phyloP scores from a whole-genome alignment of 2,888 invertebrate genomes.

The Matsumyia berberina region DNA sequence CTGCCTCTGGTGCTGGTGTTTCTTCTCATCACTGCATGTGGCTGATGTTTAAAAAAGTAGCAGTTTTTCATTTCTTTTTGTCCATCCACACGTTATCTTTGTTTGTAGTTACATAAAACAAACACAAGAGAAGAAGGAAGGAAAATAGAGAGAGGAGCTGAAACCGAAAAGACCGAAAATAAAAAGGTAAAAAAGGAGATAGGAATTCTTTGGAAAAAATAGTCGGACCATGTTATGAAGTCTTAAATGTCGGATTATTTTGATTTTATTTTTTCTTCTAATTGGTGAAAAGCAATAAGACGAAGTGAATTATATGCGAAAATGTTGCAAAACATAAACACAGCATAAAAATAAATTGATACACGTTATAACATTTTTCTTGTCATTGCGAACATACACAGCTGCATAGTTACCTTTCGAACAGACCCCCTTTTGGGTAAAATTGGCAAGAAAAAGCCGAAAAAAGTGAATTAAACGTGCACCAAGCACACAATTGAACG shows the following conservation, averaged over 20 bases:
- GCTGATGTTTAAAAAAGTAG: too few species aligned
- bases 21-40: neutral
- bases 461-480: conserved; percentile 9
- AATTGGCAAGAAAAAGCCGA: neutral
- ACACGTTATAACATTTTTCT: too few species aligned
- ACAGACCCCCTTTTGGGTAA: too few species aligned
- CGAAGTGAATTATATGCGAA: too few species aligned
- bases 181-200: neutral
- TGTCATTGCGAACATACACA: too few species aligned
- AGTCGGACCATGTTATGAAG: neutral
- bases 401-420: too few species aligned
- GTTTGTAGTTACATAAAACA: conserved; percentile 53
- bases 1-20: conserved; percentile 29
- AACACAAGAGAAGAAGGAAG: neutral
- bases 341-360: too few species aligned
- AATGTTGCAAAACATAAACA: too few species aligned
- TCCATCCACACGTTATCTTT: conserved; percentile 33
- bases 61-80: neutral
- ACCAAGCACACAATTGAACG: neutral
- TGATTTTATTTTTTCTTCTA: too few species aligned
- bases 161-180: neutral
- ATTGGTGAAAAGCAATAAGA: too few species aligned
- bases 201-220: too few species aligned
- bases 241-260: too few species aligned
- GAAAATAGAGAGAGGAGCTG: neutral